Conservation (phyloP, 2,888 invertebrate species). For the Norana najaformis region DNA sequence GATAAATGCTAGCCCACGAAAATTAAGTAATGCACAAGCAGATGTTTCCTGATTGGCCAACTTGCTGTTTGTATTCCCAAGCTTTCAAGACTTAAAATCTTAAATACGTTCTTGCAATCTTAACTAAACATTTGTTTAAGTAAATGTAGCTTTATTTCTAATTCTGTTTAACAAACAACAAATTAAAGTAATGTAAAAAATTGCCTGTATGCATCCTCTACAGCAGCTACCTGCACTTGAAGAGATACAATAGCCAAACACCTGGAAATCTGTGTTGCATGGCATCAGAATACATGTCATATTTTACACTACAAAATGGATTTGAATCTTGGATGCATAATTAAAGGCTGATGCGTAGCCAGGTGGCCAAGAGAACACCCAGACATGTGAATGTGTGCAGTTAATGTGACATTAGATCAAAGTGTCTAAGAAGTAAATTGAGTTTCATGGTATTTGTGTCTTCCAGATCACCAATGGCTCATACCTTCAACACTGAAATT, state of each 20-base stretch:
- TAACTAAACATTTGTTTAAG: neutral
- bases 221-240: neutral
- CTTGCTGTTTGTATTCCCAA: no score
- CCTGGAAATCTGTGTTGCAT: neutral
- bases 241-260: neutral
- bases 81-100: no score
- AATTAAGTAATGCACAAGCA: no score
- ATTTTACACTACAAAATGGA: no score
- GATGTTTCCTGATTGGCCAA: no score
- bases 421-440: neutral
- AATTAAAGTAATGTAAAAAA: neutral
- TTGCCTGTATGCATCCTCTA: neutral
- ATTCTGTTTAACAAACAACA: neutral
- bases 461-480: neutral
- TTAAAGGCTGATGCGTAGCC: neutral
- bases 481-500: constrained; percentile 15
- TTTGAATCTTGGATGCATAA: neutral
- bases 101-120: neutral
- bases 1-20: neutral
- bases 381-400: neutral
- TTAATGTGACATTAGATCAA: neutral
- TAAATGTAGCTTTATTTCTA: neutral
- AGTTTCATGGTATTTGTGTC: neutral
- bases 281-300: neutral
- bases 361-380: neutral